These are phyloP conservation scores for Galerucella pusilla DNA, from an alignment of 2,888 invertebrate species.

Conservation along the genomic window DNA sequence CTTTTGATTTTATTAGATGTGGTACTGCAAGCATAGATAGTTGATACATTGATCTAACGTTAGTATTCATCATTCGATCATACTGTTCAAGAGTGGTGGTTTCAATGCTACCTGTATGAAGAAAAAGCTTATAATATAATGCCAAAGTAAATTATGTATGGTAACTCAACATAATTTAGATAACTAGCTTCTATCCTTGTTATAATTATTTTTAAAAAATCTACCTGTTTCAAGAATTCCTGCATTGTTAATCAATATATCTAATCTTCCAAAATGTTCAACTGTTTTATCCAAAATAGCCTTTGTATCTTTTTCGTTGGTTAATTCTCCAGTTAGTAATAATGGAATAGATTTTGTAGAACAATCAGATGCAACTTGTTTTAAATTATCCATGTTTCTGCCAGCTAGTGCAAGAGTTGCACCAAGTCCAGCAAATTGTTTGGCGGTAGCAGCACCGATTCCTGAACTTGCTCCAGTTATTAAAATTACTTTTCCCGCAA, in stretches of 20 bases:
- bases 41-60: conserved; percentile 85
- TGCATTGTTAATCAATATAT: conserved; percentile 91
- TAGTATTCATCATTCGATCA: conserved; percentile 89
- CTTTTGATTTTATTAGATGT: conserved; percentile 80
- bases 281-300: conserved; percentile 79
- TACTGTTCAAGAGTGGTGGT: conserved; percentile 87
- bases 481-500: conserved; percentile 78
- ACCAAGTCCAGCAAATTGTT: conserved; percentile 79
- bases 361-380: conserved; percentile 72
- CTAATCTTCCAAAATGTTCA: conserved; percentile 79
- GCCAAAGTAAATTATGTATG: too few relatives aligned
- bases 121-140: background rate
- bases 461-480: conserved; percentile 88
- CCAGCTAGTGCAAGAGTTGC: conserved; percentile 79
- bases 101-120: conserved; percentile 79
- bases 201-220: background rate
- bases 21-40: conserved; percentile 90
- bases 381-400: conserved; percentile 76
- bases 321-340: conserved; percentile 76
- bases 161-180: background rate
- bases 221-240: conserved; percentile 66
- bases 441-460: conserved; percentile 85
- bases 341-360: conserved; percentile 66
- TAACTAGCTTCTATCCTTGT: background rate
- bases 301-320: conserved; percentile 78